Percentiles rank a stretch among this genome's conserved stretches.
phyloP scores from a whole-genome alignment of 2,888 invertebrate species.

The Mellilla xanthometata region DNA sequence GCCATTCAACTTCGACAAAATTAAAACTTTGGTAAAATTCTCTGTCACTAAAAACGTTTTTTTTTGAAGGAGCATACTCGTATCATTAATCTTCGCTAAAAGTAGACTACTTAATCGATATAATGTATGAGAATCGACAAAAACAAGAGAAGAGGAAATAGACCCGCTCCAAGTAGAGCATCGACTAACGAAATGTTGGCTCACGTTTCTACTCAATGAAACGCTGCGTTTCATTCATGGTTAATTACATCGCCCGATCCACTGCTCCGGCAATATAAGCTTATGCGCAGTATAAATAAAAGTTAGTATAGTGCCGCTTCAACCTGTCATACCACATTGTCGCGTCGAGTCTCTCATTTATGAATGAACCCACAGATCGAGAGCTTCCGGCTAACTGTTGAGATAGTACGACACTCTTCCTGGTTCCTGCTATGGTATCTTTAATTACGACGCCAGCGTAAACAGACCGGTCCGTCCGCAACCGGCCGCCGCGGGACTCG shows the following conservation, averaged over 20 bases:
- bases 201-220: slow-evolving; percentile 76
- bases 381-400: slow-evolving; percentile 81
- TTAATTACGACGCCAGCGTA: slow-evolving; percentile 74
- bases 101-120: slow-evolving; percentile 8
- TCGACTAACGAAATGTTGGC: slow-evolving; percentile 63
- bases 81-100: slow-evolving; percentile 4
- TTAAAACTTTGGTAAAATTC: too few relatives aligned
- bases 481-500: slow-evolving; percentile 32
- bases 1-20: too few relatives aligned
- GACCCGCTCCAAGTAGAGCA: slow-evolving; percentile 18
- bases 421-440: slow-evolving; percentile 81
- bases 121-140: slow-evolving; percentile 12
- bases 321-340: slow-evolving; percentile 73
- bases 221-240: slow-evolving; percentile 76
- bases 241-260: slow-evolving; percentile 57
- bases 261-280: slow-evolving; percentile 51
- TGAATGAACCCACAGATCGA: slow-evolving; percentile 82
- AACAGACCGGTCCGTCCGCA: slow-evolving; percentile 51
- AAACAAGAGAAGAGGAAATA: slow-evolving; percentile 21
- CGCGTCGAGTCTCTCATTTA: slow-evolving; percentile 69
- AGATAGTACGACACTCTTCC: slow-evolving; percentile 83
- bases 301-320: slow-evolving; percentile 50
- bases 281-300: slow-evolving; percentile 52
- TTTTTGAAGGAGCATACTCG: too few relatives aligned
- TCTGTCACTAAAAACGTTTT: too few relatives aligned